Evolutionary conservation across 2,888 invertebrate species (phyloP), one percentile per base, ranked within the genome.

Genomic region (Drosophila tripunctata): DNA sequence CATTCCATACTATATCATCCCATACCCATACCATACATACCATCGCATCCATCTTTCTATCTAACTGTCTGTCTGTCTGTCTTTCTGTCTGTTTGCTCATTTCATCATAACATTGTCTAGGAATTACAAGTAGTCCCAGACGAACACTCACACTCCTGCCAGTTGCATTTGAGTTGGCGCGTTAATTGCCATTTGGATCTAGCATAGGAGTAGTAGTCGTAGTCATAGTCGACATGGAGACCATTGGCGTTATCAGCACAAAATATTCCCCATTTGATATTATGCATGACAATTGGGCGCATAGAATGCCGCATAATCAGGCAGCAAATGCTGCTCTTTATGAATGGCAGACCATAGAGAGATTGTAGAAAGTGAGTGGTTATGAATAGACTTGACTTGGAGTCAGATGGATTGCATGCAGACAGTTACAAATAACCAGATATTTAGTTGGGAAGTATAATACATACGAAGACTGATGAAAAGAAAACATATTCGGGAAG

Each of bases 151-250:
- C 48, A 7, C 54, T 24, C 17, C 38, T 15, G 35, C 17, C 50
- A 78, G 65, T 87, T 87, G 81, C 81, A 87, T 67, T 81, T 62
- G 71, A 81, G 66, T 78, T 87, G 79, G 71, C 75, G 87, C 85
- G 85, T 87, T 81, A 87, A 81, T 87, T 81, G 81, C 85, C 72
- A 65, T 67, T 69, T 79, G 74, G 71, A 50, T 14, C 33, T 27
- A 27, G n/a, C n/a, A n/a, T n/a, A n/a, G n/a, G n/a, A n/a, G n/a
- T n/a, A n/a, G n/a, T n/a, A n/a, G n/a, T n/a, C n/a, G n/a, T n/a
- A n/a, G n/a, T n/a, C n/a, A n/a, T n/a, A n/a, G 35, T 35, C 52
- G 62, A 67, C 58, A 78, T 69, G 73, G 68, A 69, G 76, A 58
- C 65, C 64, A 51, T 47, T 58, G n/a, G 55, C 58, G 24, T 73